Base-by-base conservation (phyloP, 2,888 invertebrate species). In the Crossocerus cetratus region DNA sequence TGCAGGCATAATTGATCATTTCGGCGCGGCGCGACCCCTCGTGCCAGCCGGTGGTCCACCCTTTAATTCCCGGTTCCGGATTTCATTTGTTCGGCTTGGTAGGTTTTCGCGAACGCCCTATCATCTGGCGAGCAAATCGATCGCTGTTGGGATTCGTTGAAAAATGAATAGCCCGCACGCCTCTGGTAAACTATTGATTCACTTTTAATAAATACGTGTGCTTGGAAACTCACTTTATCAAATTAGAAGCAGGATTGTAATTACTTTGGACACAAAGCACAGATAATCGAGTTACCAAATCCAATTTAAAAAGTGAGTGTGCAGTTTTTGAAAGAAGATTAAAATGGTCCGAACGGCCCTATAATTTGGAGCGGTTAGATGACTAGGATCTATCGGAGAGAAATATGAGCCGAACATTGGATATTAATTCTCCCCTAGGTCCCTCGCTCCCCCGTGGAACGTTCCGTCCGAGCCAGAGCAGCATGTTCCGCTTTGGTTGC, bases 1-100 rank as follows among this genome's bases (percentile, higher is more conserved):
- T 69, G 68, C 65, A 57, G 72, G 70, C 73, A 65, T 79, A 82
- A 84, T 84, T 84, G 83, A 82, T 83, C 80, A 84, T 83, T 82
- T 80, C 68, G 72, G 65, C 54, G 49, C 57, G 64, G 65, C 65
- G 1, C 4, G 8, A 4, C 8, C 32, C 32, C 11, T 32, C 11
- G 65, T 73, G 75, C 64, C 69, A 66, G 32, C 20, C 16, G 5
- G 54, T 22, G 23, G 55, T 16, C 23, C 57, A 55, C 65, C 64
- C 62, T 74, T 71, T 55, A 55, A 64, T 69, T 67, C 42, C 55
- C 21, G 14, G 49, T 49, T 16, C 49, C 32, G 32, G 49, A 49
- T 43, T 55, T 43, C 16, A 59, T 70, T 70, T 65, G 60, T 70
- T 70, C 8, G 32, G 32, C 32, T 32, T 32, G 8, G 1, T 11